Base-by-base conservation (phyloP, 2,113 vertebrate genomes). In the Cyprinodon tularosa region DNA sequence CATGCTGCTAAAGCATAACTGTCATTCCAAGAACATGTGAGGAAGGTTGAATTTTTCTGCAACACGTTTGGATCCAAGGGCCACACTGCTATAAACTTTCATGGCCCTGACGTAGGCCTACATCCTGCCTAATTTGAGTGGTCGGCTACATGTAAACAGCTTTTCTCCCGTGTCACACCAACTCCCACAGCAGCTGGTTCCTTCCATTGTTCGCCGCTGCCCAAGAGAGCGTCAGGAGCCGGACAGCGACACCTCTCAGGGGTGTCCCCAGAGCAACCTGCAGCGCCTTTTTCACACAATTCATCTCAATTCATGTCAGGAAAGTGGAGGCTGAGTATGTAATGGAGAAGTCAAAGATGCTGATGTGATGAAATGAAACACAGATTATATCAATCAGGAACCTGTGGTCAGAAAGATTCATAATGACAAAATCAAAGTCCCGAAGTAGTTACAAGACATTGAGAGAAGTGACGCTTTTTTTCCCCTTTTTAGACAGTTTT, bases 181-280 rank as follows among this genome's bases (percentile, higher is more conserved):
- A 77, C 77, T 85, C 83, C 82, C 67, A n/a, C 78, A 87, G 88
- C 92, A 93, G 90, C 92, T 93, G 93, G 93, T 93, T 94, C 92
- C 93, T 62, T 79, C 86, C 77, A 93, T 93, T 94, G 94, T 94
- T 93, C 81, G 59, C n/a, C 0, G 48, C 77, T 71, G 64, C 77
- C 45, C 73, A 80, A 76, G 83, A 86, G 76, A 78, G 66, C 82
- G 78, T 89, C 91, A 92, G 22, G 7, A 42, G 64, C 78, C 62
- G 29, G 71, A 57, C 67, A 36, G 72, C 72, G 86, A 90, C 89
- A 90, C 91, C 86, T 91, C 80, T 86, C 85, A 78, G 79, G 85
- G 84, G 84, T 78, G 89, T 88, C 91, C 81, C 82, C 67, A 57
- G 53, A 48, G 84, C 59, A 72, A 89, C 90, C 85, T 62, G 0